Evolutionary conservation across 37 sponge, comb jelly and placozoan genomes (phyloP), one percentile per base, ranked within the genome.

Genomic region (Hormiphora californensis): DNA sequence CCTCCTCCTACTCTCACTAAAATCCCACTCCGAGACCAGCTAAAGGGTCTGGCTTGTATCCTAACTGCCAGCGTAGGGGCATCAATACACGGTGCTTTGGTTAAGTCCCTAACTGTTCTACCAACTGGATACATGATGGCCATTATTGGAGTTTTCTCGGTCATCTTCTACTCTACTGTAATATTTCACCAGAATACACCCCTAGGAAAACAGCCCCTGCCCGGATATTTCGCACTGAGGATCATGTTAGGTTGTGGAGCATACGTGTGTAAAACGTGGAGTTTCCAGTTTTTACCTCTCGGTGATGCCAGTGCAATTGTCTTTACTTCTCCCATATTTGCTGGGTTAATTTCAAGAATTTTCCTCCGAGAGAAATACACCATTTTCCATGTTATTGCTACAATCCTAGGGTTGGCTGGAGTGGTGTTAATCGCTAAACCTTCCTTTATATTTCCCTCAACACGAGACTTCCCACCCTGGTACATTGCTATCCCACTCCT

Each of bases 321-420:
- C 32, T 65, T 65, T 17, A 65, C 67, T 31, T 65, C 37, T 33
- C 67, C 67, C 67, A 11, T 65, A 17, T 33, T 65, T 19, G 35
- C 67, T 4, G 31, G 67, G 3, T 5, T 65, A 3, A 27, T 65
- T 3, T 35, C 67, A 28, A 35, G 67, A 11, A 65, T 65, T 28
- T 65, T 65, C 37, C 67, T 65, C 67, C n/a, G n/a, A 12, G 61
- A 57, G 61, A 57, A 57, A 57, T 57, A 57, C 61, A 57, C 61
- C 3, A 5, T 57, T 5, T 5, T 57, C n/a, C 61, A 57, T 30
- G 61, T 57, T 5, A 5, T 57, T 5, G 9, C 61, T 4, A 57
- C 61, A 21, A 5, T 57, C 27, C 27, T 25, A 5, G 61, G 61
- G 27, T 15, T 57, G 61, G 61, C 61, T 57, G 61, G 61, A 4